Percentiles rank a stretch among this genome's conserved stretches.
Evolutionary conservation across 1,140 invertebrate species (phyloP).

Genomic region (Heliothis virescens): DNA sequence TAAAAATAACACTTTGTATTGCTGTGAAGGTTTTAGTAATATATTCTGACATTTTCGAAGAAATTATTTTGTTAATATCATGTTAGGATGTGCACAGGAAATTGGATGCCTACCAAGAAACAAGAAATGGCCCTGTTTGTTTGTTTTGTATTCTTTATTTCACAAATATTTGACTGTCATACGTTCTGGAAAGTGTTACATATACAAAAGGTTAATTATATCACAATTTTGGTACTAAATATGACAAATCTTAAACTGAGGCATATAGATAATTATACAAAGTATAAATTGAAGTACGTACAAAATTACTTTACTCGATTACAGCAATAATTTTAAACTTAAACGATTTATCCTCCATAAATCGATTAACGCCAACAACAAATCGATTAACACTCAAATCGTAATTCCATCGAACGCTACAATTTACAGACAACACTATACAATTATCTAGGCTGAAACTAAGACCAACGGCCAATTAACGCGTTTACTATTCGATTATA

Average conservation of each 20-base stretch:
- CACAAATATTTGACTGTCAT: slow-evolving; percentile 4
- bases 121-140: slow-evolving; percentile 10
- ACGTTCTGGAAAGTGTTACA: no score
- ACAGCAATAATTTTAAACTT: no score
- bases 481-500: not conserved
- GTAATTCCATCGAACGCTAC: not conserved
- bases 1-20: not conserved
- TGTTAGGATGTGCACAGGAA: slow-evolving; percentile 12
- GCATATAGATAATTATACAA: no score
- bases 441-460: slow-evolving; percentile 26
- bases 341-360: not conserved
- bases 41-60: slow-evolving; percentile 29
- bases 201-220: no score
- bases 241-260: no score
- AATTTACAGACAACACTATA: not conserved
- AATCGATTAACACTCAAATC: slow-evolving; percentile 22
- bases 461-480: slow-evolving; percentile 49
- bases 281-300: no score
- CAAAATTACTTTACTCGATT: no score
- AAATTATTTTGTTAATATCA: slow-evolving; percentile 33
- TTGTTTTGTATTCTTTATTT: slow-evolving; percentile 9
- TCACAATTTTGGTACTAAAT: no score
- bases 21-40: slow-evolving; percentile 4
- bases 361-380: not conserved
- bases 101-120: not conserved